Evolutionary conservation across 2,113 vertebrate species (phyloP).

Genomic region (Macquaria australasica): DNA sequence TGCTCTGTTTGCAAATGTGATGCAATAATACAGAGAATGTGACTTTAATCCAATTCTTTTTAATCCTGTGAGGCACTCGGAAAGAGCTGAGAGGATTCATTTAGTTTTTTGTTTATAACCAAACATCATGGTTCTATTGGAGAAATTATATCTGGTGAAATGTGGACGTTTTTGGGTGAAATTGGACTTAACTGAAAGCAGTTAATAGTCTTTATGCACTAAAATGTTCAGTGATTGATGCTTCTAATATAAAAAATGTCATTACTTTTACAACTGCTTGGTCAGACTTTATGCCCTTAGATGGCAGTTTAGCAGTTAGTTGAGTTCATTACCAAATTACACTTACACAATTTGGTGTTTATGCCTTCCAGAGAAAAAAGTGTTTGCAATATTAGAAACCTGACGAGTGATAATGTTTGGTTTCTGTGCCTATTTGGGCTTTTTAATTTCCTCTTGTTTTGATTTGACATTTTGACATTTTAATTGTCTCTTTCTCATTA

Average conservation of each 20-base stretch:
- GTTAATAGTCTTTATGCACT: background rate
- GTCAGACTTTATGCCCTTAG: background rate
- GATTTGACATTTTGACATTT: conserved; percentile 1
- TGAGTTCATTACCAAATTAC: conserved; percentile 7
- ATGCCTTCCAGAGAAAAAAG: background rate
- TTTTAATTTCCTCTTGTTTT: background rate
- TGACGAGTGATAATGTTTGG: background rate
- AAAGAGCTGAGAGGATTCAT: background rate
- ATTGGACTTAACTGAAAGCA: background rate
- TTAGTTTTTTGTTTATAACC: background rate
- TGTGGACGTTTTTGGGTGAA: background rate
- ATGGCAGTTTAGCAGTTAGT: background rate
- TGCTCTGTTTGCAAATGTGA: background rate
- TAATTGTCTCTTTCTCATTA: conserved; percentile 16
- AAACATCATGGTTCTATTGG: background rate
- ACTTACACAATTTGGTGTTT: background rate
- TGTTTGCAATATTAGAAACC: background rate
- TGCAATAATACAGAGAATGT: background rate
- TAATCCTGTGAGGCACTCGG: background rate
- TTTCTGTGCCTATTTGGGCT: background rate
- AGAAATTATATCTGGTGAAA: background rate
- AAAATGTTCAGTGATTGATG: conserved; percentile 26
- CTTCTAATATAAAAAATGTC: conserved; percentile 32
- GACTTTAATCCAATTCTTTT: background rate
- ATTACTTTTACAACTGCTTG: conserved; percentile 8